Percentiles rank a stretch among this genome's conserved stretches.
Conservation (phyloP, 2,797 vertebrate genomes). For the Trichosurus vulpecula region DNA sequence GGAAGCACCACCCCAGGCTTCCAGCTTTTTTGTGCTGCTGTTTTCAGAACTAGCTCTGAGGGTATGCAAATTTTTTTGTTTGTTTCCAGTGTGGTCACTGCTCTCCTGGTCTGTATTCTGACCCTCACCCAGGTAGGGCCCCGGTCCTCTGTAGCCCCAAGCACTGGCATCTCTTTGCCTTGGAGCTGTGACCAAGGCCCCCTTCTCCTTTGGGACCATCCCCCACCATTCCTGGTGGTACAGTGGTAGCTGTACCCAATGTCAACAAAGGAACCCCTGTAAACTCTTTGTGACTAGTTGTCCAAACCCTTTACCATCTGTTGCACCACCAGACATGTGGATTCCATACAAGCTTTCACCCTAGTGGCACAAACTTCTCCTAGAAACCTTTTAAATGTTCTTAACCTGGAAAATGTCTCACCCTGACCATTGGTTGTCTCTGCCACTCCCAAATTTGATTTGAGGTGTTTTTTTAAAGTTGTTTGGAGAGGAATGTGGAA, state of each 20-base stretch:
- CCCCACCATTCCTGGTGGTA: no score
- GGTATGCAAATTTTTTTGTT: not conserved
- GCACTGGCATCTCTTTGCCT: not conserved
- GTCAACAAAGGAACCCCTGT: not conserved
- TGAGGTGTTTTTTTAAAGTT: not conserved
- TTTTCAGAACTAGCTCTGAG: not conserved
- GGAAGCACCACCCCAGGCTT: not conserved
- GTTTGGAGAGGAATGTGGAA: not conserved
- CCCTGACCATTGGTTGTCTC: not conserved
- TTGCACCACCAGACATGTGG: not conserved
- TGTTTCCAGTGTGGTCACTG: not conserved
- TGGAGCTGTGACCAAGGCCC: not conserved
- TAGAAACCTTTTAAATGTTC: not conserved
- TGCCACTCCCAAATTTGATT: not conserved
- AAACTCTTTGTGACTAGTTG: not conserved
- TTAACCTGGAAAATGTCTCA: not conserved
- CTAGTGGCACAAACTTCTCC: not conserved
- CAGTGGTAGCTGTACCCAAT: not conserved
- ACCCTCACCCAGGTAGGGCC: no score
- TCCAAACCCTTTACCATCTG: not conserved
- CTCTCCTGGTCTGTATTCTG: not conserved
- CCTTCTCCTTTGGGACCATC: not conserved
- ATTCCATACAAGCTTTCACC: not conserved
- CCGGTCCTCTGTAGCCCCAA: not conserved
- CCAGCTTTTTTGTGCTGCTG: not conserved